Conservation (phyloP, 1,140 invertebrate species). For the Drosophila bipectinata region DNA sequence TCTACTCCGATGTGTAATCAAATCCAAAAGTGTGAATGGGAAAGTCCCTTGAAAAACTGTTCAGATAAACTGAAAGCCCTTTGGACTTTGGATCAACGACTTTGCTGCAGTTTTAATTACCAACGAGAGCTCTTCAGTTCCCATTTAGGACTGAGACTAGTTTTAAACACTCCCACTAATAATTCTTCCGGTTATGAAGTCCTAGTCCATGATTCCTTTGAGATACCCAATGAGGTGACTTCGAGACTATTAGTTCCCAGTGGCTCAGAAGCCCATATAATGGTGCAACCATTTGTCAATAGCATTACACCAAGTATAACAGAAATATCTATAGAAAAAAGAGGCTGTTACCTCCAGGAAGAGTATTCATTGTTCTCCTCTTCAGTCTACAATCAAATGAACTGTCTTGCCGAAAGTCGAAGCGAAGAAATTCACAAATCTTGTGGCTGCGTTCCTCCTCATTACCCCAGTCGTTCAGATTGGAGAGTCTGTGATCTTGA, state of each 20-base stretch:
- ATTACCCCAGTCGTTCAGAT: conserved; percentile 80
- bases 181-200: conserved; percentile 49
- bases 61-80: conserved; percentile 85
- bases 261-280: conserved; percentile 34
- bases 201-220: conserved; percentile 85
- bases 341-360: conserved; percentile 85
- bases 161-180: conserved; percentile 79
- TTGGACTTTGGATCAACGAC: conserved; percentile 84
- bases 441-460: conserved; percentile 86
- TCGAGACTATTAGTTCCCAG: conserved; percentile 56
- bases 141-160: conserved; percentile 85
- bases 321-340: conserved; percentile 13
- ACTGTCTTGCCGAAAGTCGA: conserved; percentile 86
- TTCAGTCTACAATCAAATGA: conserved; percentile 86
- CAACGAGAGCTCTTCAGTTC: conserved; percentile 62
- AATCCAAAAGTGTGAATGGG: conserved; percentile 87
- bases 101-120: conserved; percentile 88
- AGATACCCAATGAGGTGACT: conserved; percentile 85
- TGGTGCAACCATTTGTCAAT: conserved; percentile 44
- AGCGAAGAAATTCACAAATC: conserved; percentile 77
- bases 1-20: conserved; percentile 84
- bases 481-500: conserved; percentile 51
- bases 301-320: conserved; percentile 23
- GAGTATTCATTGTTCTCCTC: conserved; percentile 84
- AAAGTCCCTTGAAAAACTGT: conserved; percentile 85